These are phyloP conservation scores for Portevinia maculata DNA, from an alignment of 2,888 invertebrate species.

Conservation along the genomic window DNA sequence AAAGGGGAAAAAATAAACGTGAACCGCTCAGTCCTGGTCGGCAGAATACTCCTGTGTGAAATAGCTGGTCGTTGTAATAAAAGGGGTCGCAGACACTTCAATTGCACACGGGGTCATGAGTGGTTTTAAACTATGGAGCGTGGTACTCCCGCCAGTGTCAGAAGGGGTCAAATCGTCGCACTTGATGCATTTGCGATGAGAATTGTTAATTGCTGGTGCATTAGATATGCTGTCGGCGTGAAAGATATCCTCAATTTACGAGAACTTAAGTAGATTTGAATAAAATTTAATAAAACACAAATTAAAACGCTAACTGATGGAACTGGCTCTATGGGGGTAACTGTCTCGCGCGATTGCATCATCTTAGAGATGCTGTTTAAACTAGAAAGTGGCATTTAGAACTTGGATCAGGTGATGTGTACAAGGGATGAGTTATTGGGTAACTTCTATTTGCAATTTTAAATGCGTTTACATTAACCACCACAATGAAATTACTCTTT, in stretches of 20 bases:
- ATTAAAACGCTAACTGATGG: constrained; percentile 19
- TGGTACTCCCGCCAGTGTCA: constrained; percentile 45
- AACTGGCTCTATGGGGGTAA: not conserved
- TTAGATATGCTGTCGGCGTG: constrained; percentile 24
- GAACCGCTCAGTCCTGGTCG: not conserved
- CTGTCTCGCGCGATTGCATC: constrained; percentile 15
- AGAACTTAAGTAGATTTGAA: constrained; percentile 59
- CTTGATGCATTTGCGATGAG: constrained; percentile 68
- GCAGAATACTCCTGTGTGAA: constrained; percentile 3
- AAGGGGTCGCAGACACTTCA: constrained; percentile 45
- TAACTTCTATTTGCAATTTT: not conserved
- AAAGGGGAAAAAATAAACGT: constrained; percentile 16
- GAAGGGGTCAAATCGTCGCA: constrained; percentile 42
- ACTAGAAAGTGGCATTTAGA: not conserved
- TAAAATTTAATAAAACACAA: constrained; percentile 28
- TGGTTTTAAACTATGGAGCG: constrained; percentile 40
- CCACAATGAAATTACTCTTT: not conserved
- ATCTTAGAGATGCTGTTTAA: not conserved
- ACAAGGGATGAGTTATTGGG: not conserved
- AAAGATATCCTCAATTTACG: constrained; percentile 37
- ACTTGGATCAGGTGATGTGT: not conserved
- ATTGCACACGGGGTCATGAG: constrained; percentile 44
- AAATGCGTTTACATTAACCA: not conserved
- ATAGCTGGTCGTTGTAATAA: constrained; percentile 20
- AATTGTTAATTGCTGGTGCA: constrained; percentile 62